Base-by-base conservation (phyloP, 2,888 invertebrate genomes). In the Tetheella fluctuosa region DNA sequence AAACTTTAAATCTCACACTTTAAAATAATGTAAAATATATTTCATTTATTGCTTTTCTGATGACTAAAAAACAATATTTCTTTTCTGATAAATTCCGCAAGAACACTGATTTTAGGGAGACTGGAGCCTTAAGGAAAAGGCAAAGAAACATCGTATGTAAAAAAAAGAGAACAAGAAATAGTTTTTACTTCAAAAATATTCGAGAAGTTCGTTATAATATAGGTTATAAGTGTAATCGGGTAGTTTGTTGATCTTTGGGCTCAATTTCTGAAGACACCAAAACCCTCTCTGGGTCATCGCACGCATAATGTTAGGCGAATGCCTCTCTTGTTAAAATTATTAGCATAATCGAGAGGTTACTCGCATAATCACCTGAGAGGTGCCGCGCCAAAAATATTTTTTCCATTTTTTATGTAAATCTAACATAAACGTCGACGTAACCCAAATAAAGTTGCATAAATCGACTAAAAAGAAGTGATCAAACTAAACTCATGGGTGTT, bases 221-320 rank as follows among this genome's bases (percentile, higher is more conserved):
- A 17, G 37, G 30, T 30, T 30, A 5, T 17, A 17, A 15, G 42
- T 48, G 48, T 48, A 15, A 42, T 48, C 20, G 10, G 48, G 48
- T 48, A 48, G 48, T 48, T 48, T 48, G 20, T 48, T 48, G 48
- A 20, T 48, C 48, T 20, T 48, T n/a, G 48, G 20, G 48, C 48
- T 39, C 39, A 39, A 39, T n/a, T 39, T 39, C n/a, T 6, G 39
- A 39, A 39, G 37, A 37, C 6, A 10, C 34, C 55, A 55, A 37
- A 55, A 34, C 34, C 55, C 13, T 34, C 55, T 23, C 34, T 34
- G 55, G 55, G 55, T 55, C 55, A 55, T 55, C 55, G 55, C 55
- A 15, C 55, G 23, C 34, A 34, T 55, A 34, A 55, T 55, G 55
- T 55, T 34, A 55, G 55, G 34, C 54, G 48, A 48, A 48, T 20